Conservation (phyloP, 2,113 vertebrate genomes). For the Microcebus ravelobensis region DNA sequence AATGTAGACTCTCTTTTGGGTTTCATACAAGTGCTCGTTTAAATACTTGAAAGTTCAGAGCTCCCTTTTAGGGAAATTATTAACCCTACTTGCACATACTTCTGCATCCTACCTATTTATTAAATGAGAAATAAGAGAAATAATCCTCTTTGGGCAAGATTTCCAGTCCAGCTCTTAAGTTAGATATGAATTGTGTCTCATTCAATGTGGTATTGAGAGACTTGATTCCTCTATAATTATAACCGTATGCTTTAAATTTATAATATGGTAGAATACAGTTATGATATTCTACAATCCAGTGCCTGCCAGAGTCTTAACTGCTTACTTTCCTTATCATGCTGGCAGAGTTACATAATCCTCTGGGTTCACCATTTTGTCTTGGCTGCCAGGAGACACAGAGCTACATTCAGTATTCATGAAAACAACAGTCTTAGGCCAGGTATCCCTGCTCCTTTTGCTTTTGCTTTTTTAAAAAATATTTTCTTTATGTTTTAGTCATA, state of each 20-base stretch:
- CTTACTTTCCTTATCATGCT: neutral
- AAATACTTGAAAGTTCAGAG: neutral
- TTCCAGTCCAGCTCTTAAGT: neutral
- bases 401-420: neutral
- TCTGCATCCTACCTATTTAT: neutral
- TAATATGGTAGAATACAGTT: neutral
- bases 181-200: neutral
- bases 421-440: neutral
- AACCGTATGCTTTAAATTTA: neutral
- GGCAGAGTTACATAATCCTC: neutral
- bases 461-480: neutral
- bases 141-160: neutral
- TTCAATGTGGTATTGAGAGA: neutral
- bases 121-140: neutral
- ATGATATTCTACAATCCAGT: neutral
- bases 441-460: neutral
- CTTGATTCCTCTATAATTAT: neutral
- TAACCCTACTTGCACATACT: neutral
- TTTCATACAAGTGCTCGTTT: neutral
- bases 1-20: neutral
- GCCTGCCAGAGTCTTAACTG: constrained; percentile 9
- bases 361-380: neutral
- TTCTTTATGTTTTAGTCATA: neutral
- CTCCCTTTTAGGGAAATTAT: neutral
- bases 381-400: neutral